Conservation (phyloP, 2,888 invertebrate genomes). For the Campaea margaritaria region DNA sequence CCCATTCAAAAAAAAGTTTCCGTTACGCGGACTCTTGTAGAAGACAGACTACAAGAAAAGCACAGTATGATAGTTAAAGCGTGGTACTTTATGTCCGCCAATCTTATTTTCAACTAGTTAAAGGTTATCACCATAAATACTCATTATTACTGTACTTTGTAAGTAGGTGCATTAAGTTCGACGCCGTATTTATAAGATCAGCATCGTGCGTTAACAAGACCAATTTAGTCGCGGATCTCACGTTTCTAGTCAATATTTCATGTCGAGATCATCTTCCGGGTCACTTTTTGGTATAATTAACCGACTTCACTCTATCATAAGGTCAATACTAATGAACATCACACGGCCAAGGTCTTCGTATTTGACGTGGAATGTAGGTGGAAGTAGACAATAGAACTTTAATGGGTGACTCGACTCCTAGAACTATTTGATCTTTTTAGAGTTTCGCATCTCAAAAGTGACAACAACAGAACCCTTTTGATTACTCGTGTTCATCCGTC, state of each 20-base stretch:
- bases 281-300: conserved; percentile 66
- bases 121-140: no score
- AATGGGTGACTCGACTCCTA: conserved; percentile 49
- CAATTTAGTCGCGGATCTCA: conserved; percentile 61
- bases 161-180: no score
- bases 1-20: no score
- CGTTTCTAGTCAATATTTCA: conserved; percentile 61
- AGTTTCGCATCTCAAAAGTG: no score
- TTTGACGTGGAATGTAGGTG: conserved; percentile 37
- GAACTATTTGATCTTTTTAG: conserved; percentile 19
- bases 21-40: no score
- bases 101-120: no score
- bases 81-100: no score
- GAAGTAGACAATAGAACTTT: conserved; percentile 46
- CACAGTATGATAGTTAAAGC: no score
- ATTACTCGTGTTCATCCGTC: no score
- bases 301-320: conserved; percentile 62
- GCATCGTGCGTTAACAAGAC: conserved; percentile 30
- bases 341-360: conserved; percentile 58
- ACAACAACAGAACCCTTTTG: no score
- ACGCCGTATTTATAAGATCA: conserved; percentile 19
- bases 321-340: conserved; percentile 66
- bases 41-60: no score
- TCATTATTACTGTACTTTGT: no score
- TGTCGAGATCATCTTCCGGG: conserved; percentile 67